phyloP scores from a whole-genome alignment of 2,888 invertebrate genomes.

The Orthonevra nobilis region DNA sequence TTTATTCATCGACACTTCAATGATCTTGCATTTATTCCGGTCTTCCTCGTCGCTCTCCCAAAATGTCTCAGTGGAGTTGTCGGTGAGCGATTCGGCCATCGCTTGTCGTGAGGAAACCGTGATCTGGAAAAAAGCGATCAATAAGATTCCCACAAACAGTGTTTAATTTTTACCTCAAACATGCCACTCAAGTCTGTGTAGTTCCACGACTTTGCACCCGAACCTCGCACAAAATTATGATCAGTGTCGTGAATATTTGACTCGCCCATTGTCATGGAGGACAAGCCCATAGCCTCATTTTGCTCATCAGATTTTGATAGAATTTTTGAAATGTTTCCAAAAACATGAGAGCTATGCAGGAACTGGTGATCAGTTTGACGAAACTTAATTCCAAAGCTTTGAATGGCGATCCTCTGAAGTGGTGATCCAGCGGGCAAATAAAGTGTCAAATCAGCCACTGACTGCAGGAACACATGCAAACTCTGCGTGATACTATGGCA shows the following conservation, averaged over 20 bases:
- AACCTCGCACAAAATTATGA: conserved; percentile 74
- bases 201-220: conserved; percentile 76
- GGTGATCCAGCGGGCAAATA: conserved; percentile 92
- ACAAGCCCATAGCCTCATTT: conserved; percentile 80
- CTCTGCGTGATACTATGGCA: conserved; percentile 86
- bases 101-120: conserved; percentile 96
- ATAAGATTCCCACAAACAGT: no score
- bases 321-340: conserved; percentile 97
- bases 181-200: conserved; percentile 79
- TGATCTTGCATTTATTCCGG: conserved; percentile 93
- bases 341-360: conserved; percentile 93
- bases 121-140: conserved; percentile 81
- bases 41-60: conserved; percentile 99
- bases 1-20: conserved; percentile 85
- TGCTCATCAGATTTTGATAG: conserved; percentile 94
- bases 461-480: conserved; percentile 93
- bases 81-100: conserved; percentile 95
- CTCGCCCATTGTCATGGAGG: conserved; percentile 74
- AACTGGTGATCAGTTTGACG: conserved; percentile 94
- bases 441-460: conserved; percentile 95
- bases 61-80: conserved; percentile 98
- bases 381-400: conserved; percentile 96
- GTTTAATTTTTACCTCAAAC: conserved; percentile 76
- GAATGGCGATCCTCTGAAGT: conserved; percentile 93
- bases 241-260: conserved; percentile 76